Base-by-base conservation (phyloP, 2,888 invertebrate genomes). In the Anodontia alba region DNA sequence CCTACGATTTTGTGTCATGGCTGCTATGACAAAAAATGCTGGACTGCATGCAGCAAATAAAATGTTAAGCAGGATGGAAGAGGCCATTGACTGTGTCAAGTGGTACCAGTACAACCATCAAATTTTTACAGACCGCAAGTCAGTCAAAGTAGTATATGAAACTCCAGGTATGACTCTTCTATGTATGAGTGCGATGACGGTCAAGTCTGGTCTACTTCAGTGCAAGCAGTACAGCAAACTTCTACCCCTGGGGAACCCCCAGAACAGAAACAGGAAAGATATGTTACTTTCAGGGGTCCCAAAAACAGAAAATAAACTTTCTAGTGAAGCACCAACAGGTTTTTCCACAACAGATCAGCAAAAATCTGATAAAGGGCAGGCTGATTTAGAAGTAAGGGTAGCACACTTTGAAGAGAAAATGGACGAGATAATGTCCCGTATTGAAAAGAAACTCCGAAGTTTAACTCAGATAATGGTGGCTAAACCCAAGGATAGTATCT, bases 81-180 rank as follows among this genome's bases (percentile, higher is more conserved):
- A 73, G n/a, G 81, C 78, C 10, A 31, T 78, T 12, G 81, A 76
- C 38, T 54, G 49, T 29, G 70, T 76, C 1, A 67, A 42, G n/a
- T 69, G 67, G 68, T 68, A 51, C 26, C 75, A 75, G 23, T 49
- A 75, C 43, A 68, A 33, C 57, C 57, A 57, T 10, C 57, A 57
- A 20, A 57, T 57, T 57, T 57, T 57, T 57, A 8, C 8, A 26
- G 49, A 49, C 49, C 12, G 49, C 5, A 49, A 49, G n/a, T 20
- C 17, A 20, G 49, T 49, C 49, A 8, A 49, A 10, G n/a, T 49
- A 5, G 20, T 49, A 49, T 10, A 20, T 20, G 49, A 49, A 49
- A 49, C 17, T 49, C 49, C 12, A 20, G 3, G 3, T 49, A 49
- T 49, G n/a, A 20, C n/a, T 49, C n/a, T 49, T 20, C 49, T 20